Percentiles rank a stretch among this genome's conserved stretches.
Conservation (phyloP, 2,888 invertebrate genomes). For the Polymixis flavicincta region DNA sequence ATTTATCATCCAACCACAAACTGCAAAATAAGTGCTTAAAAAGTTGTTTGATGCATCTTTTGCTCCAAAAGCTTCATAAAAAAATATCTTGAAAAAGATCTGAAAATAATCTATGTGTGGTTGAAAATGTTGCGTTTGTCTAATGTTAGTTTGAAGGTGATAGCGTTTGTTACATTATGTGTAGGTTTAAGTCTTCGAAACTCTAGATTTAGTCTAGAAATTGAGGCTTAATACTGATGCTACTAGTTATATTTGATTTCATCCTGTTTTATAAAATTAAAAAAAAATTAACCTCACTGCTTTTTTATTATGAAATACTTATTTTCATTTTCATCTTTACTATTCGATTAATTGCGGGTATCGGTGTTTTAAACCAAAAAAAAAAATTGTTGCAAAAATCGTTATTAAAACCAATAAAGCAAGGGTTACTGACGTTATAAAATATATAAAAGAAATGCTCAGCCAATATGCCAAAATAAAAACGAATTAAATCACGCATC, state of each 20-base stretch:
- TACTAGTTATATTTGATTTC: not conserved
- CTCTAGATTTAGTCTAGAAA: conserved; percentile 52
- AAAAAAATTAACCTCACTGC: not conserved
- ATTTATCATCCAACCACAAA: not conserved
- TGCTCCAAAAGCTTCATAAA: conserved; percentile 64
- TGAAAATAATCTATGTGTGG: conserved; percentile 69
- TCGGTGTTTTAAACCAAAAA: not conserved
- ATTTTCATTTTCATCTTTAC: not conserved
- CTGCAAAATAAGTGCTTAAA: not conserved
- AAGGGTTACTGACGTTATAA: not conserved
- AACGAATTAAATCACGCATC: conserved; percentile 43
- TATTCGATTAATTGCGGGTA: not conserved
- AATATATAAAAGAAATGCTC: conserved; percentile 33
- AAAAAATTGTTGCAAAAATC: not conserved
- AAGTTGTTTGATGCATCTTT: not conserved
- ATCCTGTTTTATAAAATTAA: not conserved
- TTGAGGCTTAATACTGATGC: conserved; percentile 53
- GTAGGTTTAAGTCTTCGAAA: conserved; percentile 52
- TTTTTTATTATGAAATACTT: not conserved
- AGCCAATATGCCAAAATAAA: conserved; percentile 47
- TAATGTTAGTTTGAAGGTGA: conserved; percentile 68
- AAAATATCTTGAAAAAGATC: conserved; percentile 72
- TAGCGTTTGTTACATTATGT: conserved; percentile 64
- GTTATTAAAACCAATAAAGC: not conserved
- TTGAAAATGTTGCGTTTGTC: conserved; percentile 62